Conservation (phyloP, 1,140 invertebrate genomes). For the Amphibalanus amphitrite region DNA sequence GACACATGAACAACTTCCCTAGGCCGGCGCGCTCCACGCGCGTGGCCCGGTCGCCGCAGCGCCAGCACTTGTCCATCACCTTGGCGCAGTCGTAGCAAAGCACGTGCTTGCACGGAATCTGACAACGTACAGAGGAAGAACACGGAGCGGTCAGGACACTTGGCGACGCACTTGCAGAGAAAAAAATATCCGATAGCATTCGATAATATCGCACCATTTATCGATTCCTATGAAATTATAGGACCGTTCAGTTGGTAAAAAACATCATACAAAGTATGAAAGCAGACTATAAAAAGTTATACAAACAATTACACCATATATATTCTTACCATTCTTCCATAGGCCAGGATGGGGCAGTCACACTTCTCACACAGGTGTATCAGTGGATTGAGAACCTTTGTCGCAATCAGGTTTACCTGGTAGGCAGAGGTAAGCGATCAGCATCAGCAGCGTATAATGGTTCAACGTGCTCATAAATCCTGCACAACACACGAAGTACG, state of each 20-base stretch:
- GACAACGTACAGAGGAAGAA: neutral
- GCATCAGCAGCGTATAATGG: no score
- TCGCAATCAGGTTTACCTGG: constrained; percentile 77
- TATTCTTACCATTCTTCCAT: constrained; percentile 79
- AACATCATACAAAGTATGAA: neutral
- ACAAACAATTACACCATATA: no score
- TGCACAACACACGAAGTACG: no score
- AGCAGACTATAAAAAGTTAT: no score
- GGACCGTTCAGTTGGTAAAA: no score
- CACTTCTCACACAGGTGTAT: constrained; percentile 92
- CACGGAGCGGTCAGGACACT: neutral
- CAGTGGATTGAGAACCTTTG: constrained; percentile 88
- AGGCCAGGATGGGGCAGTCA: constrained; percentile 80
- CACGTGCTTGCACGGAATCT: constrained; percentile 36
- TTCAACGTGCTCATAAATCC: no score
- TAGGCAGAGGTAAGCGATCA: no score
- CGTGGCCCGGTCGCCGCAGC: no score
- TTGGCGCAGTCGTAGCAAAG: constrained; percentile 31
- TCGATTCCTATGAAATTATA: no score
- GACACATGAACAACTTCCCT: constrained; percentile 88
- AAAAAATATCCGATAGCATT: neutral
- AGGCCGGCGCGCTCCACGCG: constrained; percentile 85
- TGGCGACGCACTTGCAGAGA: neutral
- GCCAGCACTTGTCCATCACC: constrained; percentile 31
- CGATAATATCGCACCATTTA: neutral